Base-by-base conservation (phyloP, 2,797 vertebrate genomes). In the Lateolabrax maculatus region DNA sequence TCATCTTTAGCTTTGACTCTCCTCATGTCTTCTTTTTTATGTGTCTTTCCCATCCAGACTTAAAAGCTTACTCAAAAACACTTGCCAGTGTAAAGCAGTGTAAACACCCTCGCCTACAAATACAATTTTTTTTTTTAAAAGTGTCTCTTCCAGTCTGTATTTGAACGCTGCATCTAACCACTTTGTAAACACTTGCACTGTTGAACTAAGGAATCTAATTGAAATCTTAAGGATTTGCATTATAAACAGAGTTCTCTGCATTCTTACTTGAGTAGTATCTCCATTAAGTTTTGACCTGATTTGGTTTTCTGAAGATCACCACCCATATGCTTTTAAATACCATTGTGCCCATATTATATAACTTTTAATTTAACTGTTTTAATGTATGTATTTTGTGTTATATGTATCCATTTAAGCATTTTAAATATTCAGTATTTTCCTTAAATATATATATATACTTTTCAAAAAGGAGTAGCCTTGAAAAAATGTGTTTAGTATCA, bases 41-140 rank as follows among this genome's bases (percentile, higher is more conserved):
- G 49, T 75, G 39, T 62, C 16, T 75, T 64, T 79, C 64, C 71
- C 74, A 55, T 75, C 37, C 80, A 78, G 55, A 51, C 70, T 60
- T 39, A 68, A 49, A 76, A 25, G 34, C 63, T 23, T 68, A 37
- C 19, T 69, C 34, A 44, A 61, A 71, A 69, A 76, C 68, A 69
- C 67, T 65, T 51, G 27, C 37, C 58, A 60, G 57, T 74, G 41
- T 75, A 79, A 82, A 70, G 48, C 48, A 66, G 31, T 66, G 62
- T 60, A 87, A 82, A 84, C 74, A 70, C n/a, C 44, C 13, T 15
- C 0, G 1, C n/a, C n/a, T n/a, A n/a, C n/a, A n/a, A n/a, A n/a
- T n/a, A n/a, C n/a, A n/a, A n/a, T n/a, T n/a, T n/a, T n/a, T n/a
- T n/a, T n/a, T n/a, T n/a, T n/a, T n/a, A n/a, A n/a, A n/a, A n/a